Base-by-base conservation (phyloP, 2,113 vertebrate genomes). In the Scortum barcoo region DNA sequence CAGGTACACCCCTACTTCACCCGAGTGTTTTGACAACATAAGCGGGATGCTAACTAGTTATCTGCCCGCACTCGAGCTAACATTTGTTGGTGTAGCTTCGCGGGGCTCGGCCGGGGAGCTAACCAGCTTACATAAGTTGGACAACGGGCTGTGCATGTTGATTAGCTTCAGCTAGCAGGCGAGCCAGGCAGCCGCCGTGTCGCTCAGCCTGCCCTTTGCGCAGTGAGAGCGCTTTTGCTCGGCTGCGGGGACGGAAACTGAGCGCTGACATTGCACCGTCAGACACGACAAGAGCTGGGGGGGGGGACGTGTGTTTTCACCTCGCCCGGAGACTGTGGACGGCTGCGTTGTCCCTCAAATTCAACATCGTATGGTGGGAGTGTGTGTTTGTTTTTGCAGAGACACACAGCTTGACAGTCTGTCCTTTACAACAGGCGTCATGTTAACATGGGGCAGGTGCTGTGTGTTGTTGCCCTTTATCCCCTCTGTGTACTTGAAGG, bases 141-240 rank as follows among this genome's bases (percentile, higher is more conserved):
- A 86, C 66, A 67, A 89, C 92, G 84, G 86, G 51, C 91, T 93
- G 50, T 94, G 91, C 93, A 93, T 94, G 91, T 88, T 93, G 92
- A 94, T 94, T 93, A 93, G 91, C 91, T 86, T 28, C 30, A 76
- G 91, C 85, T 78, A 57, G 83, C 82, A 70, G 76, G 79, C 69
- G 26, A 87, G 68, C 86, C 81, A 84, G 84, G 83, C 80, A 77
- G 88, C 91, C 84, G 68, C 28, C 72, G 38, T 58, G 46, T 65
- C 51, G 22, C 72, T 53, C n/a, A 44, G 84, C 73, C 50, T 44
- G 28, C 58, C 42, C 51, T 72, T 48, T 78, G 81, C 78, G 70
- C 67, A 80, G 44, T 63, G 72, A 5, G 72, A 5, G 62, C 72
- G 65, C 7, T 50, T 42, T 12, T 4, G 44, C 19, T 3, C 28